These are phyloP conservation scores for Lasioglossum marginatum DNA, from an alignment of 2,888 invertebrate genomes.

Conservation along the genomic window DNA sequence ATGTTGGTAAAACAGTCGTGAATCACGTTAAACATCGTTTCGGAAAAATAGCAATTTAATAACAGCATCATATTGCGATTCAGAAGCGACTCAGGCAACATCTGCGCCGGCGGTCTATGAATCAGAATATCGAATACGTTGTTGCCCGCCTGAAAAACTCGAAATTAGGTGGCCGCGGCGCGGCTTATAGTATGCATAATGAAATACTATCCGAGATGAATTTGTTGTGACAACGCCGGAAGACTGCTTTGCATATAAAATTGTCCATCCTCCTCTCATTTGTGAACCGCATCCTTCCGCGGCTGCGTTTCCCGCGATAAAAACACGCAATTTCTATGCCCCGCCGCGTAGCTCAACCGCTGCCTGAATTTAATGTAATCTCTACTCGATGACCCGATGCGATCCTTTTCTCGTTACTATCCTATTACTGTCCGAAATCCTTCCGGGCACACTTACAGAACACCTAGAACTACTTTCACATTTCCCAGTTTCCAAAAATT, in stretches of 20 bases:
- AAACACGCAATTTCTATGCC: slow-evolving; percentile 24
- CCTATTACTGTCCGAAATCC: background rate
- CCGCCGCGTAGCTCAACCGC: too few species aligned
- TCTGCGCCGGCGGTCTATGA: slow-evolving; percentile 74
- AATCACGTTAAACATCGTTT: background rate
- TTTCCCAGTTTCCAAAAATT: too few species aligned
- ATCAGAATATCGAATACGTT: slow-evolving; percentile 66
- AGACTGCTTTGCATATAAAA: slow-evolving; percentile 67
- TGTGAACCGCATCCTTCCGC: background rate
- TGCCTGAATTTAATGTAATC: background rate
- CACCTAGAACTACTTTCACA: too few species aligned
- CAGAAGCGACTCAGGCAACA: slow-evolving; percentile 76
- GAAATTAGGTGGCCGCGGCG: slow-evolving; percentile 70
- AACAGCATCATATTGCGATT: slow-evolving; percentile 78
- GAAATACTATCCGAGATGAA: slow-evolving; percentile 65
- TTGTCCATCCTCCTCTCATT: slow-evolving; percentile 44
- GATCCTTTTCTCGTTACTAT: background rate
- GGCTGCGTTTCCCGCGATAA: background rate
- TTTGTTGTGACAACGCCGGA: slow-evolving; percentile 68
- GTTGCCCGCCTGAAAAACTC: slow-evolving; percentile 47
- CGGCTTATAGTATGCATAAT: slow-evolving; percentile 66
- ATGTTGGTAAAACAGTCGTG: background rate
- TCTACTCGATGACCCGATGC: background rate
- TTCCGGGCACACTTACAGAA: too few species aligned
- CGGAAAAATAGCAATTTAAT: slow-evolving; percentile 70